Evolutionary conservation across 2,888 invertebrate genomes (phyloP).

Genomic region (Laspeyria flexula): DNA sequence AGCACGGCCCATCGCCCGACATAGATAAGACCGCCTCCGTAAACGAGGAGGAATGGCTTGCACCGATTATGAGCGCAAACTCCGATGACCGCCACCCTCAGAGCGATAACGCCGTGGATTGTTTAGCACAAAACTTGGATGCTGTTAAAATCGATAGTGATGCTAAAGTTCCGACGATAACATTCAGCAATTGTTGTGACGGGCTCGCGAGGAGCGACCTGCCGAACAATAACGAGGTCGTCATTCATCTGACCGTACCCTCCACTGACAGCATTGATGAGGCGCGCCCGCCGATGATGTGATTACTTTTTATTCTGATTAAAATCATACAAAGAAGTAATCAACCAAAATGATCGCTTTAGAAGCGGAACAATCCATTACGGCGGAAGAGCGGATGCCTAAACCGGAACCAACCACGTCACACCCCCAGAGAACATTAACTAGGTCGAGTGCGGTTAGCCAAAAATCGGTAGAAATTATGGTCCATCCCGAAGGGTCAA

Average conservation of each 20-base stretch:
- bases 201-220: conserved; percentile 59
- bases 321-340: conserved; percentile 36
- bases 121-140: conserved; percentile 68
- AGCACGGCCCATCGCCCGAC: conserved; percentile 62
- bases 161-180: conserved; percentile 78
- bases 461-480: conserved; percentile 87
- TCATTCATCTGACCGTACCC: conserved; percentile 78
- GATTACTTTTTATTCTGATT: conserved; percentile 52
- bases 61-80: conserved; percentile 76
- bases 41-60: conserved; percentile 81
- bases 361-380: conserved; percentile 74
- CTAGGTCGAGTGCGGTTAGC: conserved; percentile 87
- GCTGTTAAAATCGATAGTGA: conserved; percentile 71
- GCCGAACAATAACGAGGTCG: conserved; percentile 69
- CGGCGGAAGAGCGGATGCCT: conserved; percentile 68
- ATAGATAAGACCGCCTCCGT: conserved; percentile 59
- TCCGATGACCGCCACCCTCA: conserved; percentile 65
- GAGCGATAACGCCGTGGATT: conserved; percentile 63
- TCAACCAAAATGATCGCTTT: conserved; percentile 75
- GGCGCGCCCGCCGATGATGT: conserved; percentile 81
- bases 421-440: conserved; percentile 79
- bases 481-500: conserved; percentile 79
- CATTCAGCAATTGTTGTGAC: conserved; percentile 82
- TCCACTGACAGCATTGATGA: conserved; percentile 74
- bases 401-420: conserved; percentile 72